These are phyloP conservation scores for Saguinus imperator DNA, from an alignment of 2,113 vertebrate species.

Conservation along the genomic window DNA sequence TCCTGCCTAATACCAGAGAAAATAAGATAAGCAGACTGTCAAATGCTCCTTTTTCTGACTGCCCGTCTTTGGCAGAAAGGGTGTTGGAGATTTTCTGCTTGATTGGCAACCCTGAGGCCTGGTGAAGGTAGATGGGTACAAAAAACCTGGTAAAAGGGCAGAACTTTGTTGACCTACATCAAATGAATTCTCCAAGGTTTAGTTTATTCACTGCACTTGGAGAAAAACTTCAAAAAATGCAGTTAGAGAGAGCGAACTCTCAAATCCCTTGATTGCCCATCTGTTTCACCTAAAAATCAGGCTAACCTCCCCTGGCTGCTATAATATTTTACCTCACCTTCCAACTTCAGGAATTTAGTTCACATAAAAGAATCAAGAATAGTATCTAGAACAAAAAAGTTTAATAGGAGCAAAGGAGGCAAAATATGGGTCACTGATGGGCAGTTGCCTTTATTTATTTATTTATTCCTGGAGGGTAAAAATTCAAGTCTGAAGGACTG, in stretches of 20 bases:
- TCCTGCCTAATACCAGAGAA: not conserved
- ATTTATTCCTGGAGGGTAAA: not conserved
- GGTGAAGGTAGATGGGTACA: not conserved
- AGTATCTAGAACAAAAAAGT: not conserved
- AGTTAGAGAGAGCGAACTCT: conserved; percentile 25
- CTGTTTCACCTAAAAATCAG: conserved; percentile 49
- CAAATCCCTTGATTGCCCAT: conserved; percentile 59
- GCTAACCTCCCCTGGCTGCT: not conserved
- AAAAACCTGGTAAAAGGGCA: conserved; percentile 38
- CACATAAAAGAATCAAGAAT: conserved; percentile 37
- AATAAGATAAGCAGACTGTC: not conserved
- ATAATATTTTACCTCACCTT: conserved; percentile 47
- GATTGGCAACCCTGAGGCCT: conserved; percentile 44
- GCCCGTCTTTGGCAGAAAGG: not conserved
- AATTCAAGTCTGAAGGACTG: not conserved
- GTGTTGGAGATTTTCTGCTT: conserved; percentile 42
- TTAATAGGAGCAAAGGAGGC: not conserved
- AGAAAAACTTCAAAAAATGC: conserved; percentile 1
- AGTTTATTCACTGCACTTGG: conserved; percentile 26
- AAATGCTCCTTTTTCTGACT: not conserved
- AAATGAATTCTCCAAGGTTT: not conserved
- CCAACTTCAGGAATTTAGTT: conserved; percentile 13
- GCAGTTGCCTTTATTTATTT: not conserved
- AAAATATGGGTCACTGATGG: not conserved
- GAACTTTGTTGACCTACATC: conserved; percentile 34